Evolutionary conservation across 2,888 invertebrate genomes (phyloP).

Genomic region (Pandemis corylana): DNA sequence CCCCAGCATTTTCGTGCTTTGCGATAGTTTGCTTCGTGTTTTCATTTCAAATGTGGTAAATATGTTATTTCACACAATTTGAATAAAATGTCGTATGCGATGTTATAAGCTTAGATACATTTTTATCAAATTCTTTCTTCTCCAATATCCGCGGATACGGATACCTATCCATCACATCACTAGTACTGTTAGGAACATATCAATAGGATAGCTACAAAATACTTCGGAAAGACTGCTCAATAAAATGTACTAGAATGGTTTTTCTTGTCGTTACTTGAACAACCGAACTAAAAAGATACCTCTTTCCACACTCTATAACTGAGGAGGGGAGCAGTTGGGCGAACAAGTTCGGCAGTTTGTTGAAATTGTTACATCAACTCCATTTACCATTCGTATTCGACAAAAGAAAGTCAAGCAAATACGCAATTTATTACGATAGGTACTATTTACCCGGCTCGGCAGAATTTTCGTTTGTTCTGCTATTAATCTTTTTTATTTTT

Average conservation of each 20-base stretch:
- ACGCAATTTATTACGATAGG: constrained; percentile 26
- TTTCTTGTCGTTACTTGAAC: constrained; percentile 21
- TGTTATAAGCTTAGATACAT: too few relatives aligned
- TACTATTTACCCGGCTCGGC: neutral
- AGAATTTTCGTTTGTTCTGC: constrained; percentile 22
- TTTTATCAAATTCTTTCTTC: too few relatives aligned
- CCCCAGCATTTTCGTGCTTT: too few relatives aligned
- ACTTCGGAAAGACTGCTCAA: constrained; percentile 13
- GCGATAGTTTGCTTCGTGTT: too few relatives aligned
- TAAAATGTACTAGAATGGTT: constrained; percentile 11
- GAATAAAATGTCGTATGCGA: too few relatives aligned
- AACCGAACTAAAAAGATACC: constrained; percentile 22
- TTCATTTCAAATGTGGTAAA: too few relatives aligned
- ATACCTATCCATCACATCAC: too few relatives aligned
- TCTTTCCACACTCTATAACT: constrained; percentile 19
- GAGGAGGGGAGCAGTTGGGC: constrained; percentile 16
- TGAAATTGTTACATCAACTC: constrained; percentile 30
- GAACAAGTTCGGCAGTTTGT: constrained; percentile 28
- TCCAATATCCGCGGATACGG: too few relatives aligned
- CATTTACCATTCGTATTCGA: constrained; percentile 21
- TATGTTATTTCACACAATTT: too few relatives aligned
- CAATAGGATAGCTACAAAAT: constrained; percentile 1
- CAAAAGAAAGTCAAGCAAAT: constrained; percentile 14
- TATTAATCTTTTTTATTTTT: constrained; percentile 32
- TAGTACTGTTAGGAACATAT: neutral